Evolutionary conservation across 2,888 invertebrate species (phyloP), one percentile per base, ranked within the genome.

Genomic region (Branchipolynoe longqiensis): DNA sequence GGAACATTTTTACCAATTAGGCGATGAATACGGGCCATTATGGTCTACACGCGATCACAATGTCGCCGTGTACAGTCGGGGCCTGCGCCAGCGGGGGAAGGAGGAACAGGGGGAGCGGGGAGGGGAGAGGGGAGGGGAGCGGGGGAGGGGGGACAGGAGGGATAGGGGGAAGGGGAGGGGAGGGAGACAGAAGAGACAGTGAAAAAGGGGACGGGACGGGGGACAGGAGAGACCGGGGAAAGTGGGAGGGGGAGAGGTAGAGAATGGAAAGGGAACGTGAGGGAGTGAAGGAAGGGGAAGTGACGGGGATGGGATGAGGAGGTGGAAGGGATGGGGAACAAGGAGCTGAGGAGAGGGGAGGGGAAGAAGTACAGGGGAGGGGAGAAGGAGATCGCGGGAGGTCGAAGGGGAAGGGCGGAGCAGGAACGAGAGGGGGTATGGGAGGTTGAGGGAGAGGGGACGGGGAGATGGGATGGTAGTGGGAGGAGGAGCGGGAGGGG

Each of bases 1-100:
- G 69, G 69, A 69, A 69, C 69, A 69, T 69, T 69, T 69, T 69
- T 69, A 69, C 69, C 69, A 69, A 69, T 69, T 69, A 69, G 69
- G 3, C 36, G 69, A 22, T 69, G 69, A 69, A 69, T 69, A 38
- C 69, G 33, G 36, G 22, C 38, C 69, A 69, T 69, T 69, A 69
- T 69, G 38, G 69, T 38, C 69, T 69, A 69, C 69, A 69, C 69
- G 69, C 69, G 69, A 69, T 69, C 69, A 31, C 69, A 33, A 36
- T 69, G 58, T 58, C 36, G 33, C 22, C 48, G 48, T 12, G 48
- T 18, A 18, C 48, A 8, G 48, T 18, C 48, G 48, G 8, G 8
- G 8, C n/a, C n/a, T n/a, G n/a, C n/a, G n/a, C n/a, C n/a, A n/a
- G n/a, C n/a, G n/a, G 58, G 62, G 62, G 62, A 25, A 12, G 62